Conservation (phyloP, 1,140 invertebrate genomes). For the Aphelenchoides avenae region DNA sequence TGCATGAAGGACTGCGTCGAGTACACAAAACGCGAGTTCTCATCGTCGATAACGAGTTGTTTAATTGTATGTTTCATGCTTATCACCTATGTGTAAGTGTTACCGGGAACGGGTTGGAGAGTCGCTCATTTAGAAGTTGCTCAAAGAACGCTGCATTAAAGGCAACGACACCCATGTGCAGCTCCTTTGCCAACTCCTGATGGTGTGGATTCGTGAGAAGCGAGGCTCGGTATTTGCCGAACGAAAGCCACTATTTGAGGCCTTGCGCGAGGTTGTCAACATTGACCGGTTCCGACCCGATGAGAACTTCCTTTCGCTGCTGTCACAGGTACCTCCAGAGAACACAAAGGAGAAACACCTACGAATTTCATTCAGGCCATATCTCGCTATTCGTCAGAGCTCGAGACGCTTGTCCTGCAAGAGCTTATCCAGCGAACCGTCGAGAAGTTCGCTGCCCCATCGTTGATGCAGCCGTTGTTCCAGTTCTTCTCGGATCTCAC, state of each 20-base stretch:
- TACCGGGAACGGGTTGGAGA: conserved; percentile 14
- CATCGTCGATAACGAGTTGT: not conserved
- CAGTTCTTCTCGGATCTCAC: conserved; percentile 7
- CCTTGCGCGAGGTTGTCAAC: not conserved
- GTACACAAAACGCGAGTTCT: conserved; percentile 1
- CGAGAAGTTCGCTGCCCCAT: conserved; percentile 2
- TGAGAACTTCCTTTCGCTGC: not conserved
- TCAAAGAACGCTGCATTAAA: no score
- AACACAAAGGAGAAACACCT: not conserved
- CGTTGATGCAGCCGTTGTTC: conserved; percentile 2
- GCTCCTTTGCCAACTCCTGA: no score
- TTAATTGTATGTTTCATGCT: conserved; percentile 11
- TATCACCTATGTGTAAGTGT: conserved; percentile 7
- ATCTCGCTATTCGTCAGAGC: not conserved
- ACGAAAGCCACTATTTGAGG: conserved; percentile 1
- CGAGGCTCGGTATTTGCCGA: no score
- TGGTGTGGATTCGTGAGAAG: no score
- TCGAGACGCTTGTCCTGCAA: not conserved
- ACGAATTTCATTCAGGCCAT: not conserved
- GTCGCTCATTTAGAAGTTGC: no score
- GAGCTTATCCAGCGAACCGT: conserved; percentile 10
- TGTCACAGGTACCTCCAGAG: not conserved
- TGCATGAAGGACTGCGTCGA: conserved; percentile 17
- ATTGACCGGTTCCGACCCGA: not conserved
- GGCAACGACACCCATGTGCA: no score